Evolutionary conservation across 2,797 vertebrate species (phyloP), one percentile per base, ranked within the genome.

Genomic region (Brachyalestes nurse): DNA sequence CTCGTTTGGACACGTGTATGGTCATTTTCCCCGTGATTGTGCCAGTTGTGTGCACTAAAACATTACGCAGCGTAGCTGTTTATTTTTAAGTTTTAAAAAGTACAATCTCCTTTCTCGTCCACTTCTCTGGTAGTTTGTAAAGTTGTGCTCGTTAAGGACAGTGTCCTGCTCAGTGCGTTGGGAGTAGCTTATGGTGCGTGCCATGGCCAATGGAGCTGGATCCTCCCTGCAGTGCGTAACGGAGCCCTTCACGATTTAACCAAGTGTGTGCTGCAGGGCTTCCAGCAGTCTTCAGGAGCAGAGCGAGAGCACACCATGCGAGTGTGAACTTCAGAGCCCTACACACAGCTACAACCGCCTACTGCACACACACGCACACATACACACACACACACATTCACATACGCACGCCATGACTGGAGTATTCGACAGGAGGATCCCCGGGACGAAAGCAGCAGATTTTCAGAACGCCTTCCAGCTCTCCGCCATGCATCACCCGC

Each of bases 151-250:
- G 82, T 34, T 34, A 34, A 34, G 34, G 34, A 34, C 80, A 87
- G 86, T 80, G 84, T 83, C 90, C 93, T 93, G 95, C 95, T 93
- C 93, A 93, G 93, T 94, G 95, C 95, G 95, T 95, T 96, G 94
- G 96, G 97, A 96, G 96, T 96, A 96, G 94, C 96, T 96, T 34
- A 93, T 85, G 90, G 95, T 93, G 93, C 89, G 92, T 93, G 94
- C 95, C 94, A 95, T 96, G 96, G 96, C 98, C 98, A 98, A 98
- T 97, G 95, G 96, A 96, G 96, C 96, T 97, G 94, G 96, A 96
- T 97, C 98, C 97, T 97, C 96, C 98, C 97, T 95, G 95, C 96
- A 97, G 97, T 97, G 97, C 97, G 98, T 98, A 98, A 98, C 95
- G 97, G 97, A 93, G 95, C 96, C 96, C 95, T 97, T 97, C 95